Base-by-base conservation (phyloP, 2,888 invertebrate species). In the Eutolmus rufibarbis region DNA sequence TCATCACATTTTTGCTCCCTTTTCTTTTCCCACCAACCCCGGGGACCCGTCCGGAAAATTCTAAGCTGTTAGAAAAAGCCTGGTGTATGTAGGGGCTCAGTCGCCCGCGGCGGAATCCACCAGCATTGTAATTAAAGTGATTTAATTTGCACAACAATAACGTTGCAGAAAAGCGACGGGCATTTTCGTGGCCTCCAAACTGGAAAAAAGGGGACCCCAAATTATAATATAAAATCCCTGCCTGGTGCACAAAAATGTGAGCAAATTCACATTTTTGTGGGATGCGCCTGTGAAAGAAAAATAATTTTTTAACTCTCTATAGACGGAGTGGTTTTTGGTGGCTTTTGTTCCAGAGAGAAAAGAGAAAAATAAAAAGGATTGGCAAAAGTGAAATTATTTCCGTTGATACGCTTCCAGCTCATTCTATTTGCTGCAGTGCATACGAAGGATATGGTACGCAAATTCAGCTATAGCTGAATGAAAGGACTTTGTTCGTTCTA, bases 71-170 rank as follows among this genome's bases (percentile, higher is more conserved):
- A 28, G 28, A 66, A 66, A 77, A 78, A 78, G 40, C 9, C 23
- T 43, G 1, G 23, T 19, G 56, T 40, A 2, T 40, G 57, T 19
- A 8, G 3, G 57, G 9, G 1, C 2, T 9, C n/a, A 9, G 57
- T 12, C 12, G 23, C 66, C 28, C 7, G 66, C 23, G 66, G 66
- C 23, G 43, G 3, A 78, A 19, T 40, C 23, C 19, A 43, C 37
- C 8, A 23, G 37, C 12, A 78, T 78, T 78, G 78, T 46, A 37
- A 43, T 43, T 23, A 46, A 40, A 56, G 79, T 56, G 79, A 79
- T 79, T 79, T 46, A 79, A 79, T 79, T 79, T 79, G 51, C 46
- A 79, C 51, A 79, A 79, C 79, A 79, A 46, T 79, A 79, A 51
- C 51, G 23, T 28, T 46, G 51, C 16, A 79, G 37, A 51, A 51